These are phyloP conservation scores for Rhodophaea formosa DNA, from an alignment of 2,888 invertebrate species.

Conservation along the genomic window DNA sequence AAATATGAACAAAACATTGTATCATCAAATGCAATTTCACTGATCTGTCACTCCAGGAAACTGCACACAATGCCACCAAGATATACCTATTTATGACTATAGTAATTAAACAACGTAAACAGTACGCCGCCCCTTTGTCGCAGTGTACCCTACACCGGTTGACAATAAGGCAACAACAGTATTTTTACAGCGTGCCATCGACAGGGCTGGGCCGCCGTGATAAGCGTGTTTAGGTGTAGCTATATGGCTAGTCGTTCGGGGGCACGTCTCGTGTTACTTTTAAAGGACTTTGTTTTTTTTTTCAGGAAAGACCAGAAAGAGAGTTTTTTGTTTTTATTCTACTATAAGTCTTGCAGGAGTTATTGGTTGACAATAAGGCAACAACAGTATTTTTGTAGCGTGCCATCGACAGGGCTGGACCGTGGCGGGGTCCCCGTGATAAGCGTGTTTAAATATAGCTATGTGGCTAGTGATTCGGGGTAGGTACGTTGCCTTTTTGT, in stretches of 20 bases:
- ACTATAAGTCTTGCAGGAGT: not conserved
- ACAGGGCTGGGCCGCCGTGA: slow-evolving; percentile 56
- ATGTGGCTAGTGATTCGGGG: not conserved
- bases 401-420: slow-evolving; percentile 58
- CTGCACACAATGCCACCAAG: not conserved
- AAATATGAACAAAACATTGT: too few relatives aligned
- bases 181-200: slow-evolving; percentile 69
- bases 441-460: slow-evolving; percentile 38
- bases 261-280: not conserved
- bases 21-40: not conserved
- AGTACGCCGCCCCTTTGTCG: not conserved
- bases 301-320: too few relatives aligned
- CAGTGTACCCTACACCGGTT: not conserved
- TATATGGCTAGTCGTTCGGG: not conserved
- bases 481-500: not conserved
- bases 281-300: not conserved
- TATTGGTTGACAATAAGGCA: slow-evolving; percentile 15
- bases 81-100: not conserved
- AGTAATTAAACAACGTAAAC: slow-evolving; percentile 10
- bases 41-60: not conserved
- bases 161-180: slow-evolving; percentile 27
- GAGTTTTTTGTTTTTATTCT: too few relatives aligned
- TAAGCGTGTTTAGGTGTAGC: slow-evolving; percentile 43
- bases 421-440: too few relatives aligned
- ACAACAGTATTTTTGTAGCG: slow-evolving; percentile 62